Conservation (phyloP, 2,113 vertebrate species). For the Cinclus cinclus region DNA sequence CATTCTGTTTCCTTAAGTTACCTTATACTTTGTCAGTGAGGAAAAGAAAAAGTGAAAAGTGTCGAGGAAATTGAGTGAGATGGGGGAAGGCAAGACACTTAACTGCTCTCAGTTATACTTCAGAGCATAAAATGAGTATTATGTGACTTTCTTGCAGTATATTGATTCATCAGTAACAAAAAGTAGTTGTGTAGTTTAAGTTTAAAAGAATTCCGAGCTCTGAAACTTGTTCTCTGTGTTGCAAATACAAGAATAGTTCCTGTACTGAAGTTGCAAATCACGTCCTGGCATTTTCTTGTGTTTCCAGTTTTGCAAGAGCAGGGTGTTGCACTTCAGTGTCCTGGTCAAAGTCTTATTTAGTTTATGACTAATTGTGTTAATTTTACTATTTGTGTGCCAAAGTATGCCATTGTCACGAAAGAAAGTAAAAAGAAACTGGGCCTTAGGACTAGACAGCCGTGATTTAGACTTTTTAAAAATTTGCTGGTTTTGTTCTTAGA, state of each 20-base stretch:
- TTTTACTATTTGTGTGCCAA: neutral
- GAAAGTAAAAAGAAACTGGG: neutral
- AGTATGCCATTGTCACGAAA: neutral
- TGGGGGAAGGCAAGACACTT: neutral
- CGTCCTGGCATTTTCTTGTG: neutral
- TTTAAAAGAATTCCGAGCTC: neutral
- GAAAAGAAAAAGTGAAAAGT: neutral
- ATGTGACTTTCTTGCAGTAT: neutral
- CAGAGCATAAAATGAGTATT: neutral
- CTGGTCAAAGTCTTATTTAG: neutral
- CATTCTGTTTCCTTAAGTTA: neutral
- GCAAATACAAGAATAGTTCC: neutral
- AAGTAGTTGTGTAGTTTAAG: neutral
- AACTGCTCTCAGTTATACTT: neutral
- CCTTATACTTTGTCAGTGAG: neutral
- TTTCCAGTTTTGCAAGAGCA: constrained; percentile 27
- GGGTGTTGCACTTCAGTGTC: neutral
- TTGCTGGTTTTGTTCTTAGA: neutral
- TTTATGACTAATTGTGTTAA: neutral
- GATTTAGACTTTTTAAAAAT: neutral
- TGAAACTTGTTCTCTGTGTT: neutral
- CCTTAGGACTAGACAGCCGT: neutral
- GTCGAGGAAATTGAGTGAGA: neutral
- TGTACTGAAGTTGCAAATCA: neutral
- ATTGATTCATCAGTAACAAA: neutral